These are phyloP conservation scores for Microplitis demolitor DNA, from an alignment of 1,140 invertebrate genomes.

Conservation along the genomic window DNA sequence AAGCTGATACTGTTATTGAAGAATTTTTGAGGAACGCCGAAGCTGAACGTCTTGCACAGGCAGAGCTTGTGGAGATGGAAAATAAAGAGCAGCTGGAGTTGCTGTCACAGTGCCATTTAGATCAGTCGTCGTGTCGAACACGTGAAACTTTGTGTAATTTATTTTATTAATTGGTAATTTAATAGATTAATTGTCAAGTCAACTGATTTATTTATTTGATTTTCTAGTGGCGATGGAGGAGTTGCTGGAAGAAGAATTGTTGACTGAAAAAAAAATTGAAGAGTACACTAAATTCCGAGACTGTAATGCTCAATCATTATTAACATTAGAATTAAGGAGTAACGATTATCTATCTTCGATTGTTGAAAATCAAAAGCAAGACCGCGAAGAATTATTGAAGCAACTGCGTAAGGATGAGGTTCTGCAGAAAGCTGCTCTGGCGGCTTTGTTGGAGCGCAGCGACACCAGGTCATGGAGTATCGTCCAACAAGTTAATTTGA, in stretches of 20 bases:
- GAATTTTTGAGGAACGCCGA: slow-evolving; percentile 67
- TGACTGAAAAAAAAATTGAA: slow-evolving; percentile 63
- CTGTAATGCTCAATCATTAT: slow-evolving; percentile 64
- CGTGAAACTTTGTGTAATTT: slow-evolving; percentile 56
- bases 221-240: slow-evolving; percentile 70
- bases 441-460: slow-evolving; percentile 72
- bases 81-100: slow-evolving; percentile 67
- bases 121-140: slow-evolving; percentile 53
- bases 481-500: slow-evolving; percentile 76
- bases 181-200: background rate
- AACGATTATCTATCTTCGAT: slow-evolving; percentile 66
- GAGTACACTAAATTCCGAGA: slow-evolving; percentile 66
- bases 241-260: slow-evolving; percentile 68
- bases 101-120: slow-evolving; percentile 61
- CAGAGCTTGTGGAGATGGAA: slow-evolving; percentile 69
- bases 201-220: background rate
- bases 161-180: slow-evolving; percentile 10
- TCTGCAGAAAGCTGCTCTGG: slow-evolving; percentile 75
- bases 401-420: slow-evolving; percentile 70
- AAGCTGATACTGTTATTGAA: slow-evolving; percentile 68
- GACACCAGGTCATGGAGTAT: slow-evolving; percentile 78
- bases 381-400: slow-evolving; percentile 64
- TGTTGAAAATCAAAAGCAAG: slow-evolving; percentile 67
- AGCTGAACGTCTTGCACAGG: slow-evolving; percentile 64
- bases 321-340: slow-evolving; percentile 63